phyloP scores from a whole-genome alignment of 2,888 invertebrate species.

The Hipparchia semele region DNA sequence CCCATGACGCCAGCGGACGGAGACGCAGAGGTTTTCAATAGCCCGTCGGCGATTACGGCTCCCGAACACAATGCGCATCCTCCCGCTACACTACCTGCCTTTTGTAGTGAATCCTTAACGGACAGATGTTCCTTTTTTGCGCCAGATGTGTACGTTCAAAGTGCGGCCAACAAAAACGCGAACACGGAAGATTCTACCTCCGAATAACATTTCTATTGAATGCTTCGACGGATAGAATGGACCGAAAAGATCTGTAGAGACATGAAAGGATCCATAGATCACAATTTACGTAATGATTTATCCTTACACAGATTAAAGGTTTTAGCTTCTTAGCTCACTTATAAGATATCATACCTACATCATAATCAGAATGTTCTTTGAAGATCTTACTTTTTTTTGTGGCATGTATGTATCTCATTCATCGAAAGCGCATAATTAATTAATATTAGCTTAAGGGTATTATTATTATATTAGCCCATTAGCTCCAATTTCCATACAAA shows the following conservation, averaged over 20 bases:
- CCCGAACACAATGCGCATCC: conserved; percentile 43
- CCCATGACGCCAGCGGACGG: conserved; percentile 29
- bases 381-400: too few relatives aligned
- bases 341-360: too few relatives aligned
- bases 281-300: conserved; percentile 16
- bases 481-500: too few relatives aligned
- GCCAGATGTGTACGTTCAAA: conserved; percentile 48
- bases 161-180: conserved; percentile 40
- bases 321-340: too few relatives aligned
- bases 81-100: conserved; percentile 51
- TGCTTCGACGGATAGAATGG: conserved; percentile 34
- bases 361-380: too few relatives aligned
- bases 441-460: too few relatives aligned
- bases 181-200: conserved; percentile 40
- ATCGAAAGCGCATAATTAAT: too few relatives aligned
- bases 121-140: conserved; percentile 53
- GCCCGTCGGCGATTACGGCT: conserved; percentile 44
- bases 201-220: conserved; percentile 41
- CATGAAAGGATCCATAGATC: conserved; percentile 12
- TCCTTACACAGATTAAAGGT: neutral
- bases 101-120: conserved; percentile 49
- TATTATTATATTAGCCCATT: too few relatives aligned
- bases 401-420: too few relatives aligned
- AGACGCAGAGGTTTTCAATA: conserved; percentile 42
- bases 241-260: conserved; percentile 4